These are phyloP conservation scores for Leptonema lineaticorne DNA, from an alignment of 1,140 invertebrate genomes.

Conservation along the genomic window DNA sequence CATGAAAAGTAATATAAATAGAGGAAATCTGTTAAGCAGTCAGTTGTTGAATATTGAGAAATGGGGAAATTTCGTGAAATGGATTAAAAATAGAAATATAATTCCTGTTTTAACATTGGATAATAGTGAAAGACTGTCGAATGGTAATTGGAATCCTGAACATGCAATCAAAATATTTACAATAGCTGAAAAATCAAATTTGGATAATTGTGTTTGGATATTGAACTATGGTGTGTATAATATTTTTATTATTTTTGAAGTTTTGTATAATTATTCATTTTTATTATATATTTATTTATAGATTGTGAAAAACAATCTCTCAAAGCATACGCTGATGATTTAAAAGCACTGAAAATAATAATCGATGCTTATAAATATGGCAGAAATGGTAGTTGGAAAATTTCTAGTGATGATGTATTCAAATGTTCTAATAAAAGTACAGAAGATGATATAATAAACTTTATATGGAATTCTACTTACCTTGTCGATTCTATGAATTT, in stretches of 20 bases:
- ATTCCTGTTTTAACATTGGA: constrained; percentile 55
- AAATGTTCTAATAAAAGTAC: constrained; percentile 51
- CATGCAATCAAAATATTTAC: constrained; percentile 57
- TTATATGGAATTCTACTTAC: constrained; percentile 55
- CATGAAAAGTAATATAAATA: too few species aligned
- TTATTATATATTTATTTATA: constrained; percentile 40
- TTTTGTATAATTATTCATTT: constrained; percentile 23
- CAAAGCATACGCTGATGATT: constrained; percentile 56
- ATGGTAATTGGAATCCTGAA: constrained; percentile 57
- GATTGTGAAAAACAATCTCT: constrained; percentile 56
- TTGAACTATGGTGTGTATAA: constrained; percentile 63
- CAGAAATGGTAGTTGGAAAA: constrained; percentile 48
- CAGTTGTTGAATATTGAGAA: constrained; percentile 37
- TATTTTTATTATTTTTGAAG: not conserved
- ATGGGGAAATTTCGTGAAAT: constrained; percentile 54
- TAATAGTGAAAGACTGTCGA: constrained; percentile 46
- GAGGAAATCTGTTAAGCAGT: not conserved
- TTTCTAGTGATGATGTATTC: constrained; percentile 55
- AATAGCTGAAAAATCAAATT: constrained; percentile 58
- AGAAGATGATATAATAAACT: constrained; percentile 58
- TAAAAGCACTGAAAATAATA: constrained; percentile 59
- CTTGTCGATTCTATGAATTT: constrained; percentile 61
- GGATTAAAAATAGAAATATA: constrained; percentile 53
- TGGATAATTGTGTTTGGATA: constrained; percentile 61
- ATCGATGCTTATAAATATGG: constrained; percentile 57